Evolutionary conservation across 2,888 invertebrate genomes (phyloP), one percentile per base, ranked within the genome.

Genomic region (Ceratothoa steindachneri): DNA sequence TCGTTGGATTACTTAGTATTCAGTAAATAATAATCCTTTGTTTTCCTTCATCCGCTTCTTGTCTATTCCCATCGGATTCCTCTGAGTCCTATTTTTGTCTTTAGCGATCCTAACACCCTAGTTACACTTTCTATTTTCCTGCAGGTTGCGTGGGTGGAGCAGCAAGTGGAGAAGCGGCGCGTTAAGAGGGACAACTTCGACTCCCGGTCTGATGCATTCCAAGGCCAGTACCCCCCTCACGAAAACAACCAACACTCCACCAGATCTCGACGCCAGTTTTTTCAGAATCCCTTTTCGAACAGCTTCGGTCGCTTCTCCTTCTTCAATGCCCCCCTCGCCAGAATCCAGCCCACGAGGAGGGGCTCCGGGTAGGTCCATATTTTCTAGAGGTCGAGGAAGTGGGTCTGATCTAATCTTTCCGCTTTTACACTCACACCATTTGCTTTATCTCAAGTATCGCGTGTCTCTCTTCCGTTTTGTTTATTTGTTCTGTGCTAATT

Each of bases 111-210:
- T n/a, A n/a, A n/a, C n/a, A n/a, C n/a, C n/a, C n/a, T n/a, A n/a
- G n/a, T n/a, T n/a, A n/a, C n/a, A n/a, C n/a, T n/a, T n/a, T n/a
- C n/a, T n/a, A n/a, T n/a, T n/a, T n/a, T n/a, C n/a, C n/a, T n/a
- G 60, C 85, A 94, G 94, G 91, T 94, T 30, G 88, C 89, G 83
- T 98, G 97, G 97, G 91, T 93, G 82, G 93, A 97, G 84, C 98
- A 98, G 84, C 98, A 98, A 85, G 90, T 91, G 81, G 93, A 93
- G 83, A 92, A 90, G 85, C 88, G 89, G 75, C 89, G 98, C 79
- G 89, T 89, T 81, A 98, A 98, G 86, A 88, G 98, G 65, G 97
- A 95, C 55, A 67, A 67, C 3, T 22, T 55, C 15, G 22, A 22
- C 28, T 64, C 70, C 7, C 52, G 24, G n/a, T 15, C 1, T 2